Conservation (phyloP, 2,888 invertebrate species). For the Listrodromus nycthemerus region DNA sequence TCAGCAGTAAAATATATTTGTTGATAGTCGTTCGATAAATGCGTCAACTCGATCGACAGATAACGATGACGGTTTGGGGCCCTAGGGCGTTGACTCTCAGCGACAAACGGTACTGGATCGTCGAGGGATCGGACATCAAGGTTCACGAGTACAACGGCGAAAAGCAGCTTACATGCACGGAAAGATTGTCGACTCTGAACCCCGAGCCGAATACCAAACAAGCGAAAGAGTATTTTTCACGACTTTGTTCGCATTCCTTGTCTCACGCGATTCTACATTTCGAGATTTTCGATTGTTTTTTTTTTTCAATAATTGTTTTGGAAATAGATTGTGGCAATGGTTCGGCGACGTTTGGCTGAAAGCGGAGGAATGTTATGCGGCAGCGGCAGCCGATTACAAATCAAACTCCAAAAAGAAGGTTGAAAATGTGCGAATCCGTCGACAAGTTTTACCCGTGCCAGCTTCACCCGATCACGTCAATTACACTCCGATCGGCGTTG, state of each 20-base stretch:
- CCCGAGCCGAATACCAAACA: slow-evolving; percentile 26
- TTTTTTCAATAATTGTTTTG: neutral
- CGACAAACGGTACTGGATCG: neutral
- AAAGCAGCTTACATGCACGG: slow-evolving; percentile 18
- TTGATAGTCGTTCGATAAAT: neutral
- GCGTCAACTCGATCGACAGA: neutral
- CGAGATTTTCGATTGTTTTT: neutral
- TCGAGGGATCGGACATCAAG: slow-evolving; percentile 19
- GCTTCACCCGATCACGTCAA: neutral
- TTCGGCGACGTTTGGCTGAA: neutral
- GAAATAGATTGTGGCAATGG: neutral
- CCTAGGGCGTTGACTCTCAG: neutral
- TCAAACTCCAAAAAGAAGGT: neutral
- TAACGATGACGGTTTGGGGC: slow-evolving; percentile 19
- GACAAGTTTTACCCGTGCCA: neutral
- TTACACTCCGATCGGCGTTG: neutral
- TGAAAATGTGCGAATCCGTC: neutral
- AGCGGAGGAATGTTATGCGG: neutral
- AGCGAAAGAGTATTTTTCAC: slow-evolving; percentile 17
- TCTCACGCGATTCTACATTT: neutral
- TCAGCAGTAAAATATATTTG: neutral
- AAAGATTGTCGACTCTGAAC: slow-evolving; percentile 9
- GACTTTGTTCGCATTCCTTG: neutral
- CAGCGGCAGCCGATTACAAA: neutral
- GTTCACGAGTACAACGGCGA: neutral